Percentiles rank a stretch among this genome's conserved stretches.
Evolutionary conservation across 2,113 vertebrate species (phyloP).

Genomic region (Amphiprion ocellaris): DNA sequence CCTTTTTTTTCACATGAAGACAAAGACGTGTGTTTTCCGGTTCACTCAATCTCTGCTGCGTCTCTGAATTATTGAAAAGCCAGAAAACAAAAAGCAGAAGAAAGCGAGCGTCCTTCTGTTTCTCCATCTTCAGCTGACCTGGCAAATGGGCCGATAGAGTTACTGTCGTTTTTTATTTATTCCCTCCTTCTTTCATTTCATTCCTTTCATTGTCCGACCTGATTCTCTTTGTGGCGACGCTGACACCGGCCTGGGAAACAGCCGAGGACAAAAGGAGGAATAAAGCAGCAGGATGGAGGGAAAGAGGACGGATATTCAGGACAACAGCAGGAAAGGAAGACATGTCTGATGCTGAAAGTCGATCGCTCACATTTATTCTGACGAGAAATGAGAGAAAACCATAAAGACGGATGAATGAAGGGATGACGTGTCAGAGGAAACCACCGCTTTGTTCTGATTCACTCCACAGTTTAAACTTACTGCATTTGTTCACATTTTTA

Average conservation of each 20-base stretch:
- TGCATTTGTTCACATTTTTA: too few species aligned
- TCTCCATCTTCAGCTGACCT: constrained; percentile 73
- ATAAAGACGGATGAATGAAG: constrained; percentile 21
- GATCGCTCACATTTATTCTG: constrained; percentile 25
- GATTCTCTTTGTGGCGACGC: constrained; percentile 69
- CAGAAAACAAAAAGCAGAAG: constrained; percentile 78
- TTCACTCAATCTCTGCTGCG: constrained; percentile 67
- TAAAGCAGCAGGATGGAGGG: constrained; percentile 42
- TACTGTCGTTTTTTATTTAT: constrained; percentile 67
- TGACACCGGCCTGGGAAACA: constrained; percentile 72
- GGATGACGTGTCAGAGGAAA: constrained; percentile 23
- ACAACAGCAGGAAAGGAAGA: constrained; percentile 19
- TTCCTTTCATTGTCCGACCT: constrained; percentile 68
- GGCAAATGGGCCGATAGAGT: constrained; percentile 71
- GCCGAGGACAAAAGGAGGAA: constrained; percentile 65
- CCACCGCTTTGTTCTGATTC: background rate
- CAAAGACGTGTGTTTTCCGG: constrained; percentile 31
- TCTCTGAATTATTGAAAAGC: constrained; percentile 80
- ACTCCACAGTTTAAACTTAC: too few species aligned
- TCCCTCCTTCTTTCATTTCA: constrained; percentile 59
- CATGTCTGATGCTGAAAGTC: constrained; percentile 62
- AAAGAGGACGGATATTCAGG: constrained; percentile 57
- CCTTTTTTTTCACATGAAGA: constrained; percentile 23
- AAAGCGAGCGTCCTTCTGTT: constrained; percentile 52
- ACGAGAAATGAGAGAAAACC: constrained; percentile 19